Conservation (phyloP, 2,113 vertebrate species). For the Spea bombifrons region DNA sequence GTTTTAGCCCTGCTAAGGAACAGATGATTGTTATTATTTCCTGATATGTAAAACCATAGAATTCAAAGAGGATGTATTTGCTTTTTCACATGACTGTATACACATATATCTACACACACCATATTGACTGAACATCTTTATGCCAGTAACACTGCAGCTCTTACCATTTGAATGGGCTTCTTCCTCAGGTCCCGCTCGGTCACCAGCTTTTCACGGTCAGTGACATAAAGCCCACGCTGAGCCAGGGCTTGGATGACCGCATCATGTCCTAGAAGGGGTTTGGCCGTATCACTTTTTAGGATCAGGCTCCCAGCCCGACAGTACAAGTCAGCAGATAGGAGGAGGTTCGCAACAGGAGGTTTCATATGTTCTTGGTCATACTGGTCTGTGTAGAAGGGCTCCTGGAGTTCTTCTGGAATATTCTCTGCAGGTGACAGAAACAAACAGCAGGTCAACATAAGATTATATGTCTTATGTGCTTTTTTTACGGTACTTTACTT, state of each 20-base stretch:
- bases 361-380: slow-evolving; percentile 98
- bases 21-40: too few species aligned
- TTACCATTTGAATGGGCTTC: slow-evolving; percentile 95
- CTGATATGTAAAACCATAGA: too few species aligned
- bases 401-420: slow-evolving; percentile 82
- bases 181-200: slow-evolving; percentile 89
- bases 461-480: too few species aligned
- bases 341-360: slow-evolving; percentile 84
- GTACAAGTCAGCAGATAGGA: slow-evolving; percentile 94
- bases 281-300: slow-evolving; percentile 83
- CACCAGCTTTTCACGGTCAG: slow-evolving; percentile 89
- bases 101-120: too few species aligned
- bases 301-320: slow-evolving; percentile 89
- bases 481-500: too few species aligned
- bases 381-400: slow-evolving; percentile 96
- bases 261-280: slow-evolving; percentile 88
- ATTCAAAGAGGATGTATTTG: too few species aligned
- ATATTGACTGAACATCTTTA: too few species aligned
- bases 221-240: slow-evolving; percentile 91
- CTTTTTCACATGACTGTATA: too few species aligned
- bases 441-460: not conserved
- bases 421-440: slow-evolving; percentile 70
- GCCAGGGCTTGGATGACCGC: slow-evolving; percentile 93
- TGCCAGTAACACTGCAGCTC: slow-evolving; percentile 48
- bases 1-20: too few species aligned